Evolutionary conservation across 37 sponge, comb jelly and placozoan genomes (phyloP).

Genomic region (Aphrocallistes beatrix): DNA sequence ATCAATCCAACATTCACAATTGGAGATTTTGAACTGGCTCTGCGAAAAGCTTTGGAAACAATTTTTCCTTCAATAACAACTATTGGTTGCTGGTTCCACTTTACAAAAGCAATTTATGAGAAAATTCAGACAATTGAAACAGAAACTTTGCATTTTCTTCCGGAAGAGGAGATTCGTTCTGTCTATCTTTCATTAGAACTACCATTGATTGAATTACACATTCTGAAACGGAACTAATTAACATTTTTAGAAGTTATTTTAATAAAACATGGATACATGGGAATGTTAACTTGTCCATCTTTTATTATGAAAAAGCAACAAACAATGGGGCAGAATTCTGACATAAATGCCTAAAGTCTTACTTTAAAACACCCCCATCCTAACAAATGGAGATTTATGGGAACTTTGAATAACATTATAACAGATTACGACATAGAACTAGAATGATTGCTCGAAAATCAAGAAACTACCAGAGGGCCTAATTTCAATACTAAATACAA

Average conservation of each 20-base stretch:
- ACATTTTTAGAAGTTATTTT: background rate
- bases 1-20: background rate
- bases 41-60: background rate
- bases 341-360: background rate
- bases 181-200: background rate
- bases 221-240: background rate
- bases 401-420: background rate
- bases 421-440: background rate
- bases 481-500: background rate
- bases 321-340: background rate
- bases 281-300: background rate
- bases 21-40: background rate
- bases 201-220: background rate
- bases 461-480: background rate
- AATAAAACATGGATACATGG: background rate
- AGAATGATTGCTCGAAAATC: background rate
- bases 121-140: background rate
- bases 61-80: background rate
- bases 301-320: background rate
- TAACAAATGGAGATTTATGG: background rate
- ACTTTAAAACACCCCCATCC: background rate
- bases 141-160: background rate
- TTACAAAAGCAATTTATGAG: background rate
- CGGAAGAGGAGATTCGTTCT: background rate
- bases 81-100: background rate